Conservation (phyloP, 2,888 invertebrate species). For the Limnephilus rhombicus region DNA sequence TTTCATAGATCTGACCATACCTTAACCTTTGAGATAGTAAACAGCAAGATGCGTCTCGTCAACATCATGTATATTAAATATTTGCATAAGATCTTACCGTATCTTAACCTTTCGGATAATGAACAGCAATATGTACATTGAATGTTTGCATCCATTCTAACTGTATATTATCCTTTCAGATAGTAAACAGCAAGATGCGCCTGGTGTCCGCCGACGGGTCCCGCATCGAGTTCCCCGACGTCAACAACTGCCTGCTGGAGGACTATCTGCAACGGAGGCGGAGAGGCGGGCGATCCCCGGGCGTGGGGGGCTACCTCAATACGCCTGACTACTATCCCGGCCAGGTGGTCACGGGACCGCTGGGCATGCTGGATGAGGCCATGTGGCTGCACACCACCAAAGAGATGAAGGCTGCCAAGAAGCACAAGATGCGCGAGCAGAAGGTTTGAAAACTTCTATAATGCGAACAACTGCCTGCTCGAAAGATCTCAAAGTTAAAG, state of each 20-base stretch:
- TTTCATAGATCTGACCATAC: too few relatives aligned
- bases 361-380: conserved; percentile 86
- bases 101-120: conserved; percentile 73
- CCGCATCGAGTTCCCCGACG: conserved; percentile 81
- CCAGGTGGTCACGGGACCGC: conserved; percentile 85
- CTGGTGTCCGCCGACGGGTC: conserved; percentile 83
- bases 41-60: too few relatives aligned
- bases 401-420: conserved; percentile 82
- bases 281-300: conserved; percentile 49
- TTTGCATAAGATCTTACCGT: not conserved
- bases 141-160: not conserved
- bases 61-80: too few relatives aligned
- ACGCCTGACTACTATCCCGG: conserved; percentile 83
- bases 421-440: conserved; percentile 78
- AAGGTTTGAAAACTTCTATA: conserved; percentile 71
- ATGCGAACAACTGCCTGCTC: not conserved
- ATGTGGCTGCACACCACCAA: conserved; percentile 89
- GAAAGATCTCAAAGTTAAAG: not conserved
- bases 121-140: conserved; percentile 75
- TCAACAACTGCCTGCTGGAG: conserved; percentile 83
- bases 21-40: too few relatives aligned
- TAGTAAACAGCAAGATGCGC: conserved; percentile 82
- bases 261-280: conserved; percentile 84
- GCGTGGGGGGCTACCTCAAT: conserved; percentile 66
- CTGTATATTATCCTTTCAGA: conserved; percentile 69